Evolutionary conservation across 1,140 invertebrate genomes (phyloP).

Genomic region (Chlorops oryzae): DNA sequence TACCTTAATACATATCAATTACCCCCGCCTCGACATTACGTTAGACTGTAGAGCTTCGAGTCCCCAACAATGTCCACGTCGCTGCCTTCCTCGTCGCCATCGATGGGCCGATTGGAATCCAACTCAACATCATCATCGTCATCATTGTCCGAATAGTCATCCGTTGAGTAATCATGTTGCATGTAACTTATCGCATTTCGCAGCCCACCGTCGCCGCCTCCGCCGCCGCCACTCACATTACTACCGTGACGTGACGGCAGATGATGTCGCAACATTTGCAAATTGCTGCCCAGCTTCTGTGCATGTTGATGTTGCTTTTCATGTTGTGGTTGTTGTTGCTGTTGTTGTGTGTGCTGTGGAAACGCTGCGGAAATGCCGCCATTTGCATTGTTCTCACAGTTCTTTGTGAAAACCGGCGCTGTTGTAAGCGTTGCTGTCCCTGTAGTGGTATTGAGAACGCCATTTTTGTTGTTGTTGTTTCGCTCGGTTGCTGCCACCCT

Average conservation of each 20-base stretch:
- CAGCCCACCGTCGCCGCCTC: conserved; percentile 22
- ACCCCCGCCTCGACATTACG: conserved; percentile 34
- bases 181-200: background rate
- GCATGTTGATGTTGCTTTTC: conserved; percentile 3
- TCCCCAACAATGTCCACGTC: conserved; percentile 48
- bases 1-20: too few relatives aligned
- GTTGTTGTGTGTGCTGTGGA: background rate
- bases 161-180: conserved; percentile 38
- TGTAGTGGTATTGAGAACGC: too few relatives aligned
- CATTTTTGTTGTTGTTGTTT: background rate
- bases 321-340: conserved; percentile 2
- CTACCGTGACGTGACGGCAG: too few relatives aligned
- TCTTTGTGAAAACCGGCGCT: background rate
- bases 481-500: conserved; percentile 5
- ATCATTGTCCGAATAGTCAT: conserved; percentile 22
- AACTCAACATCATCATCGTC: conserved; percentile 40
- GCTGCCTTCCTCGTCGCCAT: conserved; percentile 42
- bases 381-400: conserved; percentile 1
- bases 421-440: background rate
- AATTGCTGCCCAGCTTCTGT: conserved; percentile 15
- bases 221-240: conserved; percentile 11
- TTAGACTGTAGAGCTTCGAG: conserved; percentile 40
- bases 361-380: background rate
- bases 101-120: too few relatives aligned
- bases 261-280: conserved; percentile 31